Base-by-base conservation (phyloP, 2,888 invertebrate genomes). In the Ellobium chinense region DNA sequence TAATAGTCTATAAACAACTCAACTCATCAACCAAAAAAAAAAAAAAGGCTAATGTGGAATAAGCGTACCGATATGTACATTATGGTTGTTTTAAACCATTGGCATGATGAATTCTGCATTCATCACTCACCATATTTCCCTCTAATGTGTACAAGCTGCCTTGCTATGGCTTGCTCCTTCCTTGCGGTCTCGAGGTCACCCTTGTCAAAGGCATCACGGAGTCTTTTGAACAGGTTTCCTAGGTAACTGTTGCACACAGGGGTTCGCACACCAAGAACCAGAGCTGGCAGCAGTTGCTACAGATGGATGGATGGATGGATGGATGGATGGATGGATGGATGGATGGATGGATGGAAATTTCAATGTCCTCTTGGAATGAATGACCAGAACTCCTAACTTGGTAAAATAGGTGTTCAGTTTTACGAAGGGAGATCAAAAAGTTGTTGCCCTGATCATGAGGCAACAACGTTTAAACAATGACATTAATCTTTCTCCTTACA, bases 201-300 rank as follows among this genome's bases (percentile, higher is more conserved):
- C 5, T 84, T 83, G 39, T 90, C 88, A 83, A 88, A 90, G 1
- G 92, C 91, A 2, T 85, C 82, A 69, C 87, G 85, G 74, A 91
- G 83, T 39, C 89, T 86, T 46, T 85, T 84, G 78, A 87, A 87
- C 5, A 90, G n/a, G 4, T 82, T 83, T 5, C 91, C 91, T 24
- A 87, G 58, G 75, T 86, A 90, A 2, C 89, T 84, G 21, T 87
- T 89, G 12, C 87, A 83, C 2, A 92, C 87, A 0, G 88, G 87
- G 4, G 87, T 88, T 0, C 88, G 84, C 3, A 91, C 84, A 0
- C 91, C 91, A 1, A 91, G 82, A 4, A 85, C 80, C 65, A 91
- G 81, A n/a, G 85, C 85, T 21, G 89, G 82, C 68, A 92, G 81
- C 37, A 89, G 88, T 87, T 91, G 88, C 91, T 92, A 84, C 3